Evolutionary conservation across 2,797 vertebrate genomes (phyloP).

Genomic region (Bradypus variegatus): DNA sequence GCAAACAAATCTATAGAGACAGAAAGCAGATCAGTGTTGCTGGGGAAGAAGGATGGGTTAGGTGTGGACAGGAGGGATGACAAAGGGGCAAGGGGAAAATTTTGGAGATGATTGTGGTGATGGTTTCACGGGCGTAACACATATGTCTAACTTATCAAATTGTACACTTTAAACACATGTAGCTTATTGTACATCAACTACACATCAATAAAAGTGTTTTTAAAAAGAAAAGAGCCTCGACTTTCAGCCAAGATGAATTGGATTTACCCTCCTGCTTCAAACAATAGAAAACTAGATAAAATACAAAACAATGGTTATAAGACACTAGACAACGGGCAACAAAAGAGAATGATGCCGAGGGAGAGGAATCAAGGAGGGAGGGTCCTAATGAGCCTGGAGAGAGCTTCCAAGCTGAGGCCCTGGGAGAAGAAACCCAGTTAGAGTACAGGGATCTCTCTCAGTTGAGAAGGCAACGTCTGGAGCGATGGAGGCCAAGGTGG

Average conservation of each 20-base stretch:
- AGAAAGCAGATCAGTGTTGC: not conserved
- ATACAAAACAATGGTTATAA: not conserved
- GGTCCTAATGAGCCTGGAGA: not conserved
- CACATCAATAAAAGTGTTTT: not conserved
- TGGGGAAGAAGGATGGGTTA: not conserved
- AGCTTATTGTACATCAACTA: too few species aligned
- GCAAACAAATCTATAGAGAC: not conserved
- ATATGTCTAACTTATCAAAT: too few species aligned
- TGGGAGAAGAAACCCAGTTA: not conserved
- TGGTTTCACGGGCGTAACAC: not conserved
- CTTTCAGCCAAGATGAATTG: not conserved
- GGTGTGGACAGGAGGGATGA: not conserved
- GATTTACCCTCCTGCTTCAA: slow-evolving; percentile 8
- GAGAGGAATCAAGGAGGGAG: not conserved
- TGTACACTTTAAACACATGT: too few species aligned
- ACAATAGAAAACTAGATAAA: not conserved
- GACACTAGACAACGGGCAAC: not conserved
- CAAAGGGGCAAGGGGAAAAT: not conserved
- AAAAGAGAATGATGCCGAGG: not conserved
- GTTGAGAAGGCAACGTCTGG: not conserved
- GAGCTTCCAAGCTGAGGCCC: not conserved
- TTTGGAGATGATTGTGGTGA: not conserved
- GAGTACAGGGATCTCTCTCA: not conserved
- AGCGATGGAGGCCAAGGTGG: not conserved
- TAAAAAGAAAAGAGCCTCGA: not conserved